Evolutionary conservation across 2,113 vertebrate genomes (phyloP).

Genomic region (Tragelaphus buxtoni): DNA sequence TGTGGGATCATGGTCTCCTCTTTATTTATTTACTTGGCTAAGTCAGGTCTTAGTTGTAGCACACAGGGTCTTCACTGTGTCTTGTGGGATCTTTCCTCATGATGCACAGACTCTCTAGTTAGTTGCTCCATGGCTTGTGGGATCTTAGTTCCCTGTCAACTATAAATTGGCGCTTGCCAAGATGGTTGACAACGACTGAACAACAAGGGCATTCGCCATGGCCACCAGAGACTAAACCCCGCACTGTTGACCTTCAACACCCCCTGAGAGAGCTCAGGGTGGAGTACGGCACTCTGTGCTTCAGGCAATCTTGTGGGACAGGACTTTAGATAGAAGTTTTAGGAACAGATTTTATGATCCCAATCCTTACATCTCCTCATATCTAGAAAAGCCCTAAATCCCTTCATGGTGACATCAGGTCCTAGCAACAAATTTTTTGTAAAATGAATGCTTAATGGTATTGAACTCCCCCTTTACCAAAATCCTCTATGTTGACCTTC

Average conservation of each 20-base stretch:
- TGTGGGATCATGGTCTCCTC: background rate
- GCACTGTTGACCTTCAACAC: background rate
- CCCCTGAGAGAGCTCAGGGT: background rate
- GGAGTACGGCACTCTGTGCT: background rate
- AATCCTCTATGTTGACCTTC: background rate
- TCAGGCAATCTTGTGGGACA: background rate
- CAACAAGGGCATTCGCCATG: background rate
- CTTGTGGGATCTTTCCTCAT: background rate
- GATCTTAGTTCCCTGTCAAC: background rate
- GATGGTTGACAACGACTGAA: rapidly evolving
- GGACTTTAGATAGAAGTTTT: background rate
- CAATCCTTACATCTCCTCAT: background rate
- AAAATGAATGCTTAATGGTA: background rate
- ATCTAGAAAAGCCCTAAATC: background rate
- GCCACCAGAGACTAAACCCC: background rate
- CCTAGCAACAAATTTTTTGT: background rate
- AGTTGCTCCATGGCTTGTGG: background rate
- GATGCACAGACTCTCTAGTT: background rate
- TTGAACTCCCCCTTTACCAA: background rate
- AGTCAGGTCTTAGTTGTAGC: background rate
- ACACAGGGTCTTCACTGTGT: background rate
- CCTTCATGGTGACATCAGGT: background rate
- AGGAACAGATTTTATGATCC: background rate
- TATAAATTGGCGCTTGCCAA: background rate
- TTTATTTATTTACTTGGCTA: background rate